Conservation (phyloP, 1,140 invertebrate genomes). For the Drosophila elegans region DNA sequence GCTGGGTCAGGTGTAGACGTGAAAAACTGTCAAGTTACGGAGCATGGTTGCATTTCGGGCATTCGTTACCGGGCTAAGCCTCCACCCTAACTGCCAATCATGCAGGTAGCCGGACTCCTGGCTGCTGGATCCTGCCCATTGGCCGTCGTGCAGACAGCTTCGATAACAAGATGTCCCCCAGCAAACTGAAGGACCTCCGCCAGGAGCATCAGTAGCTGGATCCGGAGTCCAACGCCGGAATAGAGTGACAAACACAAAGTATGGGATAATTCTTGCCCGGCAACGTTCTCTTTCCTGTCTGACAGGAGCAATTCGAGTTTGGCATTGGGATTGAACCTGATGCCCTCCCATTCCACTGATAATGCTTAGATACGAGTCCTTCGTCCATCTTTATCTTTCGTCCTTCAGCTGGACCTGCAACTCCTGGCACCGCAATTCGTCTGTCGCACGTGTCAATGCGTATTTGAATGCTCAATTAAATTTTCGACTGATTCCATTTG, state of each 20-base stretch:
- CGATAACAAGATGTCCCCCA: slow-evolving; percentile 74
- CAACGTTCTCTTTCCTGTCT: slow-evolving; percentile 33
- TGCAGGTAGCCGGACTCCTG: slow-evolving; percentile 9
- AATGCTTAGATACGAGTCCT: slow-evolving; percentile 6
- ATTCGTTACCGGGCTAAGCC: slow-evolving; percentile 32
- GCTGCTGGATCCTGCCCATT: not conserved
- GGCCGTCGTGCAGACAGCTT: slow-evolving; percentile 47
- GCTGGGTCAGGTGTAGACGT: slow-evolving; percentile 21
- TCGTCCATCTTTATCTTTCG: not conserved
- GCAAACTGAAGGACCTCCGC: slow-evolving; percentile 18
- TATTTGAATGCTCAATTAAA: slow-evolving; percentile 82
- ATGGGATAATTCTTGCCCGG: slow-evolving; percentile 64
- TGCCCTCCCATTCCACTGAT: slow-evolving; percentile 5
- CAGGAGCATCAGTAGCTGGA: slow-evolving; percentile 15
- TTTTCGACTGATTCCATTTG: slow-evolving; percentile 54
- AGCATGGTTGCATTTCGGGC: slow-evolving; percentile 52
- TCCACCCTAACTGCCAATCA: slow-evolving; percentile 79
- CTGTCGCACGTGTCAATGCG: slow-evolving; percentile 71
- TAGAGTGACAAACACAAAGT: slow-evolving; percentile 79
- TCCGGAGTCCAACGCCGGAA: slow-evolving; percentile 26
- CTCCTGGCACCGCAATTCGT: slow-evolving; percentile 20
- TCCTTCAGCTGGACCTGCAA: slow-evolving; percentile 24
- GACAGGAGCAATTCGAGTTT: slow-evolving; percentile 73
- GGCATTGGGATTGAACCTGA: slow-evolving; percentile 36
- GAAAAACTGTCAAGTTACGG: slow-evolving; percentile 41